phyloP scores from a whole-genome alignment of 2,888 invertebrate species.

The Epistrophe grossulariae region DNA sequence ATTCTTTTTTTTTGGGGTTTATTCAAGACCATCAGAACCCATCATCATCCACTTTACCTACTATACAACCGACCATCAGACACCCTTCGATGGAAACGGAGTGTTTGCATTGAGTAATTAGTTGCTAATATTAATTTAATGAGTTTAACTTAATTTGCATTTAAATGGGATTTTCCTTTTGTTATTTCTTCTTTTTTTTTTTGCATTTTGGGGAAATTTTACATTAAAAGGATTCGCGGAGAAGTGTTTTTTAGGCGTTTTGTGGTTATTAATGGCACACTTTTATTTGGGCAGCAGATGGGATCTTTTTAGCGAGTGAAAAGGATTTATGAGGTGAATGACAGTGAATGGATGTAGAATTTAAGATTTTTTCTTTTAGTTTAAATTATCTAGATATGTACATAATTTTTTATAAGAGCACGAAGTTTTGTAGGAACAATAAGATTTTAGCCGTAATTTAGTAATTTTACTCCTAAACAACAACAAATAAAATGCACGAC shows the following conservation, averaged over 20 bases:
- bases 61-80: conserved; percentile 19
- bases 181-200: conserved; percentile 24
- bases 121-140: conserved; percentile 76
- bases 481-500: too few relatives aligned
- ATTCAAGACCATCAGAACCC: conserved; percentile 35
- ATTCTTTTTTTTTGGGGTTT: neutral
- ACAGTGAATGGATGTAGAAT: conserved; percentile 15
- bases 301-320: conserved; percentile 20
- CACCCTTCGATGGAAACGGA: conserved; percentile 52
- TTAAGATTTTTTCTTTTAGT: neutral
- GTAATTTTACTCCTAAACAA: too few relatives aligned
- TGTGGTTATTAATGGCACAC: conserved; percentile 61
- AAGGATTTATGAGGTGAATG: conserved; percentile 55
- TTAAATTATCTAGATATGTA: neutral
- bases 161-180: conserved; percentile 62
- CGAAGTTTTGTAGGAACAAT: too few relatives aligned
- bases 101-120: conserved; percentile 74
- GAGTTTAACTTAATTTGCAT: conserved; percentile 76
- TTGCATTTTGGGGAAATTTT: conserved; percentile 12
- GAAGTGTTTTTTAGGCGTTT: conserved; percentile 27
- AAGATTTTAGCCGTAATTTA: too few relatives aligned
- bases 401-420: neutral
- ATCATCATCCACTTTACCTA: neutral
- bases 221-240: conserved; percentile 47
- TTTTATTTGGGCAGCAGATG: conserved; percentile 50